Evolutionary conservation across 2,888 invertebrate species (phyloP).

Genomic region (Desoria tigrina): DNA sequence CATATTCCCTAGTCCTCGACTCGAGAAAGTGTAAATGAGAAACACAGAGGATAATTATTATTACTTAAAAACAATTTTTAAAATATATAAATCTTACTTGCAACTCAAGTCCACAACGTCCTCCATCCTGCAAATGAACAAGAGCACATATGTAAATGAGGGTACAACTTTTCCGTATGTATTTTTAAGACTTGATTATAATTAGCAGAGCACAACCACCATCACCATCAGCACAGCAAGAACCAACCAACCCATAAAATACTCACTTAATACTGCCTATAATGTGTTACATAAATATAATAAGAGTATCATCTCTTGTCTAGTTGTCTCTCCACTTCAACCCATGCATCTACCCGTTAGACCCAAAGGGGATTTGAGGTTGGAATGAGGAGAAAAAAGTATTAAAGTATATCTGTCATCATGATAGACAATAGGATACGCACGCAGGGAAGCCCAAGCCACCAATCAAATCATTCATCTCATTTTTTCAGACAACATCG

Average conservation of each 20-base stretch:
- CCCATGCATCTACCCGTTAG: neutral
- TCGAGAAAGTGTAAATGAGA: too few relatives aligned
- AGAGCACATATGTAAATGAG: neutral
- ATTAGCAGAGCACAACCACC: constrained; percentile 1
- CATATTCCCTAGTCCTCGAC: too few relatives aligned
- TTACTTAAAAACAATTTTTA: too few relatives aligned
- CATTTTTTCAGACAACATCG: neutral
- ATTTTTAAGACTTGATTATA: constrained; percentile 12
- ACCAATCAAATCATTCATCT: constrained; percentile 35
- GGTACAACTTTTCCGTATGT: neutral
- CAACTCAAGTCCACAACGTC: constrained; percentile 85
- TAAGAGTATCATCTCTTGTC: too few relatives aligned
- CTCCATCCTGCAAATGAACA: constrained; percentile 57
- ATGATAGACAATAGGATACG: constrained; percentile 4
- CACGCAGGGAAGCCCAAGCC: constrained; percentile 12
- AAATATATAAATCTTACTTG: too few relatives aligned
- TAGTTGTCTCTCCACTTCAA: too few relatives aligned
- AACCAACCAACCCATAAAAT: neutral
- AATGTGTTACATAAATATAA: too few relatives aligned
- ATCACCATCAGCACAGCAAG: neutral
- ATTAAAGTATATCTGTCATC: constrained; percentile 4
- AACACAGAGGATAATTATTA: too few relatives aligned
- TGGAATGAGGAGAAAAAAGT: constrained; percentile 9
- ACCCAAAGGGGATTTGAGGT: constrained; percentile 2
- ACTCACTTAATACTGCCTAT: too few relatives aligned